These are phyloP conservation scores for Copidosoma floridanum DNA, from an alignment of 1,140 invertebrate genomes.

Conservation along the genomic window DNA sequence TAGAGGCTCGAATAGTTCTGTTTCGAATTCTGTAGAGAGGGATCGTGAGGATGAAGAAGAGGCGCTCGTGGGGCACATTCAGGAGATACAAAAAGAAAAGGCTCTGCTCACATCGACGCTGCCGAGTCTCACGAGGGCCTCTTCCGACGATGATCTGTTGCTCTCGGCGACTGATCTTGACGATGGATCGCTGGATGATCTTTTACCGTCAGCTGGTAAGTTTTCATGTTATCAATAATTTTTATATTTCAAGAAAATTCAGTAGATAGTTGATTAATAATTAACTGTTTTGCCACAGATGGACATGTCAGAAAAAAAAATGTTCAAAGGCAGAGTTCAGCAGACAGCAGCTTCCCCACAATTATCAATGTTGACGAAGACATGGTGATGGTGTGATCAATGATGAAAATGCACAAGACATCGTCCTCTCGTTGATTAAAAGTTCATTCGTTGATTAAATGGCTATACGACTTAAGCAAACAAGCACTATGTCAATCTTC, in stretches of 20 bases:
- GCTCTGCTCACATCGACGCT: conserved; percentile 76
- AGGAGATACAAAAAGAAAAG: conserved; percentile 78
- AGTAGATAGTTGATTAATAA: conserved; percentile 2
- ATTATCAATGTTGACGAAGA: conserved; percentile 54
- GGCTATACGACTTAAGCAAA: conserved; percentile 7
- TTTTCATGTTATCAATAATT: conserved; percentile 11
- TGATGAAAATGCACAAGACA: conserved; percentile 34
- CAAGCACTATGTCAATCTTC: conserved; percentile 14
- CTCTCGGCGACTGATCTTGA: conserved; percentile 71
- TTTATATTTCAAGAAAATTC: not conserved
- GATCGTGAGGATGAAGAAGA: conserved; percentile 66
- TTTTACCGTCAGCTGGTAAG: conserved; percentile 52
- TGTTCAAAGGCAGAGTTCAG: conserved; percentile 54
- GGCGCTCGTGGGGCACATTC: conserved; percentile 69
- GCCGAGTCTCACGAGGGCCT: conserved; percentile 73
- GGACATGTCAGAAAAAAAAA: conserved; percentile 51
- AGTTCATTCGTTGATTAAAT: conserved; percentile 1
- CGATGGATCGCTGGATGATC: conserved; percentile 68
- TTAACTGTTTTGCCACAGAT: conserved; percentile 37
- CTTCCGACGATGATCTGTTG: conserved; percentile 81
- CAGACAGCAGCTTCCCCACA: conserved; percentile 51
- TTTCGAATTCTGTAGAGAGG: conserved; percentile 42
- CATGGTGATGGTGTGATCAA: conserved; percentile 56
- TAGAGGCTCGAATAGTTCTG: conserved; percentile 28
- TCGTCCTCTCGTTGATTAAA: conserved; percentile 8